A percentile compares a stretch with the other conserved stretches of the same genome.
Evolutionary conservation across 1,140 invertebrate genomes (phyloP).

Genomic region (Lamellibrachia luymesi): DNA sequence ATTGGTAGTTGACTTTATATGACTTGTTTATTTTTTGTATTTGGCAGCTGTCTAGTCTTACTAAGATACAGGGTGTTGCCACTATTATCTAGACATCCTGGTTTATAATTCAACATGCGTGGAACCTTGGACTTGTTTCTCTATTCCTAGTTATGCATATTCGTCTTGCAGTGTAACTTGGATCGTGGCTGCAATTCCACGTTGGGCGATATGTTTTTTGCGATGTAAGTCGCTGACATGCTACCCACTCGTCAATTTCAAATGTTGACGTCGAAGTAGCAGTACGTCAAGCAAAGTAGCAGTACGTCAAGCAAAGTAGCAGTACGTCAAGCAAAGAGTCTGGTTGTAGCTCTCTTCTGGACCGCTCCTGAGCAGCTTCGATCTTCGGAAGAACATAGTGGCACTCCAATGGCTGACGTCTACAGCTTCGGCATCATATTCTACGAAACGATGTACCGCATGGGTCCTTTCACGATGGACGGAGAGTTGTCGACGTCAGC

Average conservation of each 20-base stretch:
- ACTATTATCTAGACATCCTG: no score
- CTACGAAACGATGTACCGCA: slow-evolving; percentile 69
- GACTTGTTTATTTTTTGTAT: no score
- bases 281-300: background rate
- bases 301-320: no score
- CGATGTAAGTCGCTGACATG: background rate
- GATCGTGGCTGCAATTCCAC: background rate
- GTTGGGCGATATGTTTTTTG: background rate
- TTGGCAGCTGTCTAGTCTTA: no score
- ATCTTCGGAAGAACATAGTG: background rate
- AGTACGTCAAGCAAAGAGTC: no score
- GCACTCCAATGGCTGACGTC: slow-evolving; percentile 63
- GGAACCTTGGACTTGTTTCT: no score
- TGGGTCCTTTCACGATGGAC: slow-evolving; percentile 72
- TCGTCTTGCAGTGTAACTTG: background rate
- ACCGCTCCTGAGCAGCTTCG: slow-evolving; percentile 51
- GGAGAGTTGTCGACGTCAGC: background rate
- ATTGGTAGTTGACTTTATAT: no score
- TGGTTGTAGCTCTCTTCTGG: slow-evolving; percentile 31
- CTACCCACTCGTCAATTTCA: background rate
- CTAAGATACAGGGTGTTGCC: no score
- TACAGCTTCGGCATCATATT: slow-evolving; percentile 88
- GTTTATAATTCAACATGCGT: no score
- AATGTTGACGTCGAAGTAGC: background rate
- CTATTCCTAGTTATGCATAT: background rate